A percentile compares a stretch with the other conserved stretches of the same genome.
Conservation (phyloP, 2,113 vertebrate species). For the Indicator indicator region DNA sequence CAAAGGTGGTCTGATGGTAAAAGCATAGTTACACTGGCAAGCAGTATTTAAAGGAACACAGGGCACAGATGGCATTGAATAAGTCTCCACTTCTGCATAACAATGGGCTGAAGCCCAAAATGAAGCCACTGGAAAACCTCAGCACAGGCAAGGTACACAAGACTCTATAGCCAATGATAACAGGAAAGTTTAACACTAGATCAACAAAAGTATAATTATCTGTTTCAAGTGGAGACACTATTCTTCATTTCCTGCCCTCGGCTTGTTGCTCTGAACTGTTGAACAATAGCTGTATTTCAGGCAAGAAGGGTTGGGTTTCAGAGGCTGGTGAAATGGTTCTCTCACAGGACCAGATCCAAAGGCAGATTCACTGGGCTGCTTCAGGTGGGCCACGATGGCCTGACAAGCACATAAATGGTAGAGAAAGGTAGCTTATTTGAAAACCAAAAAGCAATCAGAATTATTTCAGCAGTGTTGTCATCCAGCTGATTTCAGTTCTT, state of each 20-base stretch:
- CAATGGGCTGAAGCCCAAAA: background rate
- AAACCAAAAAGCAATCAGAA: background rate
- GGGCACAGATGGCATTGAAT: background rate
- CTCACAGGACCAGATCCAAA: background rate
- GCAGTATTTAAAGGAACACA: background rate
- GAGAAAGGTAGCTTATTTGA: background rate
- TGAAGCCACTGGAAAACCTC: conserved; percentile 31
- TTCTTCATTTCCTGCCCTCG: conserved; percentile 62
- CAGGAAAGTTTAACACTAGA: conserved; percentile 54
- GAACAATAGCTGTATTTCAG: conserved; percentile 59
- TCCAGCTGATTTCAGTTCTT: background rate
- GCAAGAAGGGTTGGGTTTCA: conserved; percentile 12
- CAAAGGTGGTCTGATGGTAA: background rate
- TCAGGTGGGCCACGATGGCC: background rate
- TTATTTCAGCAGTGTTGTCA: background rate
- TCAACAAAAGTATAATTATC: conserved; percentile 51
- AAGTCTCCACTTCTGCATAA: background rate
- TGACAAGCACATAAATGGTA: background rate
- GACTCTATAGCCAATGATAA: conserved; percentile 34
- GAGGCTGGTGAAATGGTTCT: background rate
- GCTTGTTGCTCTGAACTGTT: conserved; percentile 30
- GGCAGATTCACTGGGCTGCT: background rate
- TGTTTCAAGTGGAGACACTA: conserved; percentile 53
- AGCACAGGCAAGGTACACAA: background rate
- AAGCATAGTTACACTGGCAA: background rate